A percentile compares a stretch with the other conserved stretches of the same genome.
Conservation (phyloP, 30 jellyfish, hydroid and myxozoan genomes). For the Aurelia aurita complex sp. Pacific region DNA sequence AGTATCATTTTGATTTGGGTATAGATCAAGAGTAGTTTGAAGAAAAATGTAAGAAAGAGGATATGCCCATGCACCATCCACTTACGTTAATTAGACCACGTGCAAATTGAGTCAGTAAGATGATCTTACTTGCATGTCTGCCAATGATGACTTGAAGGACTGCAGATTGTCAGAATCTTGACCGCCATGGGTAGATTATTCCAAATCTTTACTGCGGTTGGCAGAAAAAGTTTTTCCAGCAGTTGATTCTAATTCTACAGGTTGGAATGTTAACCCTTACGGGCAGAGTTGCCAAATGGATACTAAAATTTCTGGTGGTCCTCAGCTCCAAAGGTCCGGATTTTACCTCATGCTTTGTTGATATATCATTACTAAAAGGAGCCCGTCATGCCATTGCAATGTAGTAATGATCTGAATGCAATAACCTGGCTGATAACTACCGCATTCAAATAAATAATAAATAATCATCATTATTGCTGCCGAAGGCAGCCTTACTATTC, state of each 20-base stretch:
- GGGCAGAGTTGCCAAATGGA: slow-evolving; percentile 2
- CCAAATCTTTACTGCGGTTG: slow-evolving; percentile 34
- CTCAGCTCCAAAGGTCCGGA: not conserved
- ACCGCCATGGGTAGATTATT: slow-evolving; percentile 15
- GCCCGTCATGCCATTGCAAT: too few relatives aligned
- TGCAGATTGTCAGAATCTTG: not conserved
- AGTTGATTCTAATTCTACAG: slow-evolving; percentile 14
- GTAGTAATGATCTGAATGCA: too few relatives aligned
- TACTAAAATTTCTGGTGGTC: not conserved
- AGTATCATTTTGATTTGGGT: not conserved
- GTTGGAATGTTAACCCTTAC: slow-evolving; percentile 13
- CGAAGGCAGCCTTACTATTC: too few relatives aligned
- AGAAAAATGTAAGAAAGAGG: not conserved
- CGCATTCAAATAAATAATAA: too few relatives aligned
- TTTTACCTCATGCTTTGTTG: too few relatives aligned
- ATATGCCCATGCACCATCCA: slow-evolving; percentile 4
- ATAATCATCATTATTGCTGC: too few relatives aligned
- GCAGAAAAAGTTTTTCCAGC: slow-evolving; percentile 11
- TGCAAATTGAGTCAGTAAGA: slow-evolving; percentile 10
- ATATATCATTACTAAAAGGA: too few relatives aligned
- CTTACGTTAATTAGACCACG: slow-evolving; percentile 4
- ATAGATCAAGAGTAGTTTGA: not conserved
- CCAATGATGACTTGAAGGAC: slow-evolving; percentile 17
- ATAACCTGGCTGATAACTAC: too few relatives aligned
- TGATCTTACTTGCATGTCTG: slow-evolving; percentile 8